Evolutionary conservation across 2,888 invertebrate species (phyloP).

Genomic region (Dendrolimus houi): DNA sequence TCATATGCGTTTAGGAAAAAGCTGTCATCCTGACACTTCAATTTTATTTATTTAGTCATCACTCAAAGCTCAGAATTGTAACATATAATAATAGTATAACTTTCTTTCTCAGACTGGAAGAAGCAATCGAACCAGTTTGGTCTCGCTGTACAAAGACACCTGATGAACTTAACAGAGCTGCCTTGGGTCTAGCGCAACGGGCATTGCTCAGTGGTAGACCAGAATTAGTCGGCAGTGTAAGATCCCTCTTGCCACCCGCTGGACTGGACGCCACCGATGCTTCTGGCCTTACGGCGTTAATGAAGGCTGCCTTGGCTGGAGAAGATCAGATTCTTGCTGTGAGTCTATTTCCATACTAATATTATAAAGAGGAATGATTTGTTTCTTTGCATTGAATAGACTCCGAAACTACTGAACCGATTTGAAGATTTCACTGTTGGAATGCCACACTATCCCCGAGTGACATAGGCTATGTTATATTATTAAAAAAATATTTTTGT

Average conservation of each 20-base stretch:
- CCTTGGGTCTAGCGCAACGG: conserved; percentile 86
- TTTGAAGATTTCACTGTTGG: no score
- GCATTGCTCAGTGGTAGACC: conserved; percentile 87
- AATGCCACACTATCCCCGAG: no score
- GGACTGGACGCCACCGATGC: conserved; percentile 86
- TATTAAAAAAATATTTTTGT: no score
- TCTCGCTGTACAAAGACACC: conserved; percentile 43
- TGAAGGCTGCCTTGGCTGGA: conserved; percentile 88
- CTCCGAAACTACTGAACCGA: no score
- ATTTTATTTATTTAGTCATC: no score
- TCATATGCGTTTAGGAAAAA: no score
- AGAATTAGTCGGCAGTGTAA: conserved; percentile 86
- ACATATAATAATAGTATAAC: neutral
- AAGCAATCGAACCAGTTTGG: conserved; percentile 67
- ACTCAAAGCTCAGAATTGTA: no score
- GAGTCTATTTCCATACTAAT: no score
- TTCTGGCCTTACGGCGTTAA: conserved; percentile 87
- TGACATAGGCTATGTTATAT: no score
- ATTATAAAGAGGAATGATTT: no score
- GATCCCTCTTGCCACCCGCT: conserved; percentile 82
- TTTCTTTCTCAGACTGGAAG: conserved; percentile 65
- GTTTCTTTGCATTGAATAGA: no score
- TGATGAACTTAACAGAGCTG: conserved; percentile 80
- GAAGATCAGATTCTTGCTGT: conserved; percentile 85
- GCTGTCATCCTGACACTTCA: no score